These are phyloP conservation scores for Sphaerodactylus townsendi DNA, from an alignment of 2,113 vertebrate genomes.

Conservation along the genomic window DNA sequence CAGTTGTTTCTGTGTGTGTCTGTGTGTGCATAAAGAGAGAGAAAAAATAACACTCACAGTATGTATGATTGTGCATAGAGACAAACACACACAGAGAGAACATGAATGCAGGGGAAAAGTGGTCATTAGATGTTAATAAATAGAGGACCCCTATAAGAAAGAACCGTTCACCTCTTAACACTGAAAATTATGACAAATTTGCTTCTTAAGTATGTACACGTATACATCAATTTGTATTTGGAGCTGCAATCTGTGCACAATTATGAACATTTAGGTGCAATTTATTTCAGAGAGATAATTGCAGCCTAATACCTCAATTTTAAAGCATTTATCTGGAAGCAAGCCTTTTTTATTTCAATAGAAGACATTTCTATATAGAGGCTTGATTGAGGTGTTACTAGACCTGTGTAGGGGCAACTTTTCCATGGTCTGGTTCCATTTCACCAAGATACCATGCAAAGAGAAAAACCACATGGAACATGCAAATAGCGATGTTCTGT, in stretches of 20 bases:
- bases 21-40: too few relatives aligned
- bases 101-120: too few relatives aligned
- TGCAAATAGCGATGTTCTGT: too few relatives aligned
- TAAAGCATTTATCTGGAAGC: background rate
- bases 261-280: slow-evolving; percentile 17
- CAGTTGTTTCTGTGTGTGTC: too few relatives aligned
- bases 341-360: background rate
- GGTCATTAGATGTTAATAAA: slow-evolving; percentile 7
- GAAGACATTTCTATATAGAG: background rate
- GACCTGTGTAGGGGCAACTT: background rate
- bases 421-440: background rate
- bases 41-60: too few relatives aligned
- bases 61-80: too few relatives aligned
- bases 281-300: background rate
- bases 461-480: background rate
- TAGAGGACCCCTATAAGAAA: slow-evolving; percentile 4
- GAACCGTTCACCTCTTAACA: background rate
- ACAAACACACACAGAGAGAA: too few relatives aligned
- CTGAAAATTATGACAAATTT: slow-evolving; percentile 2
- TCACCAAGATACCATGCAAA: too few relatives aligned
- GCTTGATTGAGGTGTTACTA: background rate
- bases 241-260: slow-evolving; percentile 3
- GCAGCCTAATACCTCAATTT: background rate
- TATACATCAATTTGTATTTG: background rate
- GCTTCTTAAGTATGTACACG: background rate